Evolutionary conservation across 1,140 invertebrate species (phyloP), one percentile per base, ranked within the genome.

Genomic region (Lasioglossum albipes): DNA sequence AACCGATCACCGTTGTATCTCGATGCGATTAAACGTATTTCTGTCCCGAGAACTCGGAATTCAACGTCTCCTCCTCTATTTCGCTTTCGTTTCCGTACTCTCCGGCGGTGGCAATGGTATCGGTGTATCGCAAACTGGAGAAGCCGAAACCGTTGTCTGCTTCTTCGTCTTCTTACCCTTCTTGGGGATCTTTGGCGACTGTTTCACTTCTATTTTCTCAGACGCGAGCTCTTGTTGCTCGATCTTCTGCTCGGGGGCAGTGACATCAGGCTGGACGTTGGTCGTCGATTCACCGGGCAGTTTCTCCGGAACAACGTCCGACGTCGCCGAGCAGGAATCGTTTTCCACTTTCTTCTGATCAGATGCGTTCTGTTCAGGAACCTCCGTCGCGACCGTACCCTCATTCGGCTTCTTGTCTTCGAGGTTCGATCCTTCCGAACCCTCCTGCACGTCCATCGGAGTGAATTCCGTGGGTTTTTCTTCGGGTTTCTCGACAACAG

Each of bases 101-200:
- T 90, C 83, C 10, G 84, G 83, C 7, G 81, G 42, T 27, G 84
- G 83, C 52, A 93, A 77, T 57, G 92, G 92, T 84, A 93, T 93
- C 22, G 92, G 86, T 74, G 88, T 87, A 4, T 90, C 88, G 18
- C 89, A 92, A 2, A 92, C 75, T 5, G 92, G 90, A 54, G 13
- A 1, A 13, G 45, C 45, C 45, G 45, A 49, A 16, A 18, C 52
- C 13, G 16, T 16, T 7, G 73, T 74, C 52, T 89, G 90, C 69
- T 91, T 90, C 64, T 92, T 91, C 68, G 86, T 84, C 42, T 91
- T 93, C 54, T 90, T 92, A 20, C 84, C 79, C 18, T 90, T 92
- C 42, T 91, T 93, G 3, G 82, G 82, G 9, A 85, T 9, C 27
- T 88, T 91, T n/a, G 85, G 68, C 9, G 81, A 82, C 12, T 74